These are phyloP conservation scores for Ispidina picta DNA, from an alignment of 2,797 vertebrate genomes.

Conservation along the genomic window DNA sequence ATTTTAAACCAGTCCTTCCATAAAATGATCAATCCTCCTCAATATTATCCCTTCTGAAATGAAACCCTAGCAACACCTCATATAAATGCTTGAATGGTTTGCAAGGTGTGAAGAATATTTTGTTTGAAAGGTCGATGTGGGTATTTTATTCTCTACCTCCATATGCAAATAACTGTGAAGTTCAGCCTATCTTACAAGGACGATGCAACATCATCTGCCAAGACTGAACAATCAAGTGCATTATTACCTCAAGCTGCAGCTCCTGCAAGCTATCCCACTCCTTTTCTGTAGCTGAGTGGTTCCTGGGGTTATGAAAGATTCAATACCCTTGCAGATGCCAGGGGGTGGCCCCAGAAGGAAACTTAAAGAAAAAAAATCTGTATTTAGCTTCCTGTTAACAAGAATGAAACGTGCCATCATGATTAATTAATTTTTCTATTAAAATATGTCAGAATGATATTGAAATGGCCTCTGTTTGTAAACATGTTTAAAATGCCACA, in stretches of 20 bases:
- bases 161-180: background rate
- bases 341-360: background rate
- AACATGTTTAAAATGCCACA: background rate
- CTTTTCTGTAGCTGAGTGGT: background rate
- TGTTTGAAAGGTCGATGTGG: background rate
- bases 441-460: background rate
- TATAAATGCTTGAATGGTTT: background rate
- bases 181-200: background rate
- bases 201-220: background rate
- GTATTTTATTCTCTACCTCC: background rate
- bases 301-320: background rate
- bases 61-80: background rate
- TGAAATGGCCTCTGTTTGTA: background rate
- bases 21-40: background rate
- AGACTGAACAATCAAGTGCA: background rate
- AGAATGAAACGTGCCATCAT: background rate
- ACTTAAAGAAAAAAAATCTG: background rate
- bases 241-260: background rate
- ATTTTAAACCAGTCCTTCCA: background rate
- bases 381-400: background rate
- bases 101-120: background rate
- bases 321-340: background rate
- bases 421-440: background rate
- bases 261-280: background rate
- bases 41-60: background rate